phyloP scores from a whole-genome alignment of 2,797 vertebrate species.

The Lutjanus argentimaculatus region DNA sequence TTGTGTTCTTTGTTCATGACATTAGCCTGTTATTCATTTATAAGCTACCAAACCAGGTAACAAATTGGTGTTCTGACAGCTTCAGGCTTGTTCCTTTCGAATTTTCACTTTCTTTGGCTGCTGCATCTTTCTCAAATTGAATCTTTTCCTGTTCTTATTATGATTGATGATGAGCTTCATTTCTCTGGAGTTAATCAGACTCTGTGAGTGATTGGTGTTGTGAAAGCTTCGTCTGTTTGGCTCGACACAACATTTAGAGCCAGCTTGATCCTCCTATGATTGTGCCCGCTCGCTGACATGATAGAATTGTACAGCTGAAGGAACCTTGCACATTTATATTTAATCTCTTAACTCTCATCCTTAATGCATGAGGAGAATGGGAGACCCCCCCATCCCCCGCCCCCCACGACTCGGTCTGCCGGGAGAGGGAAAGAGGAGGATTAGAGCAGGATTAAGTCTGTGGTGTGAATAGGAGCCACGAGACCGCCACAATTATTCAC shows the following conservation, averaged over 20 bases:
- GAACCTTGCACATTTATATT: slow-evolving; percentile 82
- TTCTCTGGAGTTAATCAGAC: slow-evolving; percentile 15
- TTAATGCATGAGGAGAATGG: slow-evolving; percentile 82
- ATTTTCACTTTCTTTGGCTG: neutral
- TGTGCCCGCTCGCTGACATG: slow-evolving; percentile 64
- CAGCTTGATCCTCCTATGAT: slow-evolving; percentile 32
- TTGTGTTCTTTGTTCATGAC: neutral
- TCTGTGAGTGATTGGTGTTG: slow-evolving; percentile 14
- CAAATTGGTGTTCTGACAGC: neutral
- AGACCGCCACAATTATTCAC: slow-evolving; percentile 68
- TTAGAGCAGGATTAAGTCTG: slow-evolving; percentile 73
- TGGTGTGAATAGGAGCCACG: slow-evolving; percentile 70
- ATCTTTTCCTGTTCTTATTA: neutral
- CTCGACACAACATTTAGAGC: slow-evolving; percentile 13
- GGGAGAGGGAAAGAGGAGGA: slow-evolving; percentile 66
- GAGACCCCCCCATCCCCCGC: slow-evolving; percentile 49
- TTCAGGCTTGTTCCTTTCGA: neutral
- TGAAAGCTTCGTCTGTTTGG: slow-evolving; percentile 12
- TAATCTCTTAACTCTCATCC: slow-evolving; percentile 81
- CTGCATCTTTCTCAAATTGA: neutral
- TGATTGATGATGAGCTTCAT: slow-evolving; percentile 2
- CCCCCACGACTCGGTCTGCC: slow-evolving; percentile 10
- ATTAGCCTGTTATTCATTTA: slow-evolving; percentile 20
- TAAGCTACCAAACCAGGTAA: neutral
- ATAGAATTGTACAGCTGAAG: slow-evolving; percentile 77